Conservation (phyloP, 2,797 vertebrate genomes). For the Enteromius treurensis region DNA sequence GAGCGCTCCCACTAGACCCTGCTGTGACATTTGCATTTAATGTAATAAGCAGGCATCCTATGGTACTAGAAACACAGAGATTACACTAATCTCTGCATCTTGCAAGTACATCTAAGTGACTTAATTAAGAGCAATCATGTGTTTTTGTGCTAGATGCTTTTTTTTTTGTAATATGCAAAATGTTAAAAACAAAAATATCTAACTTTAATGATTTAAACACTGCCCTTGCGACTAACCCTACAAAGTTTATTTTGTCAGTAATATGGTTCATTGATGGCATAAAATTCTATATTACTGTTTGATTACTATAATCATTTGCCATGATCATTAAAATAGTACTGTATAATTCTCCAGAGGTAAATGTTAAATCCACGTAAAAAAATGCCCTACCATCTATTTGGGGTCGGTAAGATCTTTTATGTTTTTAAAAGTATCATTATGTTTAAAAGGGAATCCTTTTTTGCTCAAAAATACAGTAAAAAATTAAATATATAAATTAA, state of each 20-base stretch:
- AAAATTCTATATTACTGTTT: neutral
- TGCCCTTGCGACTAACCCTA: neutral
- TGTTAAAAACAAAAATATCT: neutral
- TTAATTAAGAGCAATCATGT: neutral
- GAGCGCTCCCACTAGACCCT: neutral
- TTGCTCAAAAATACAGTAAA: neutral
- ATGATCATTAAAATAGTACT: neutral
- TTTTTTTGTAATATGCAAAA: neutral
- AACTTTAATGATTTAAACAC: neutral
- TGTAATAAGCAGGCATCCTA: slow-evolving; percentile 11
- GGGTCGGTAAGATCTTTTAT: neutral
- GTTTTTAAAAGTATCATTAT: neutral
- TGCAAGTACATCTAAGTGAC: neutral
- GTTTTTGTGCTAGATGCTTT: neutral
- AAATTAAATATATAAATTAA: too few relatives aligned
- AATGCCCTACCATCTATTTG: neutral
- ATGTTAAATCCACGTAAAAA: neutral
- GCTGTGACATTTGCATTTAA: slow-evolving; percentile 26
- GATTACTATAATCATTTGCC: neutral
- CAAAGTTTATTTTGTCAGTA: neutral
- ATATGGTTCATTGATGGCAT: neutral
- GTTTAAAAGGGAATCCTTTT: neutral
- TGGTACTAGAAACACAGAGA: neutral
- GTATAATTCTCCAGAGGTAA: neutral
- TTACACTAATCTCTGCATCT: neutral